Percentiles rank a stretch among this genome's conserved stretches.
Conservation (phyloP, 2,797 vertebrate species). For the Typhlichthys subterraneus region DNA sequence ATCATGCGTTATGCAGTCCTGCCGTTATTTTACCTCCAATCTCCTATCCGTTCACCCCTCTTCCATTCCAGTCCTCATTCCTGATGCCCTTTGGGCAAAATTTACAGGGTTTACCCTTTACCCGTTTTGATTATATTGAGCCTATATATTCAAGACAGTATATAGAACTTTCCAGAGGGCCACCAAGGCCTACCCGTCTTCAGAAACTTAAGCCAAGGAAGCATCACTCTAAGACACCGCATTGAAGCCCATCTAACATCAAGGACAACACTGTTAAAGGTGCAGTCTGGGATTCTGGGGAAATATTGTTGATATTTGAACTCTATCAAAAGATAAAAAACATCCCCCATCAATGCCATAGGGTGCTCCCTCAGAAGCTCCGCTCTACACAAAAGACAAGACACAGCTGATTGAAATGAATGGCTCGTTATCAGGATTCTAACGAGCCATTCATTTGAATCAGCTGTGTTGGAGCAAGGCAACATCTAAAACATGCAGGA, state of each 20-base stretch:
- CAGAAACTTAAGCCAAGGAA: conserved; percentile 39
- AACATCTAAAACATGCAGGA: too few relatives aligned
- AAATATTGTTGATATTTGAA: too few relatives aligned
- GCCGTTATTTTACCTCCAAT: conserved; percentile 35
- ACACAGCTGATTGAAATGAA: too few relatives aligned
- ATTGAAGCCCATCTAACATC: conserved; percentile 12
- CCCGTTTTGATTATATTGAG: conserved; percentile 1
- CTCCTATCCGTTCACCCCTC: conserved; percentile 21
- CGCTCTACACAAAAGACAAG: too few relatives aligned
- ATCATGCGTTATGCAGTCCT: conserved; percentile 27
- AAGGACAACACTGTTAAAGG: too few relatives aligned
- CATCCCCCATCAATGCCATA: too few relatives aligned
- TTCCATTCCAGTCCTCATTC: conserved; percentile 14
- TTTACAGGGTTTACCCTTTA: conserved; percentile 7
- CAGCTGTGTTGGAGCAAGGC: too few relatives aligned
- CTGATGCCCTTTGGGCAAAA: conserved; percentile 27
- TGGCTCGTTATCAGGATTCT: too few relatives aligned
- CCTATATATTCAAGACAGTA: background rate
- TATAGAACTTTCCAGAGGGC: conserved; percentile 27
- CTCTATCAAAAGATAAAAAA: too few relatives aligned
- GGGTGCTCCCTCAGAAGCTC: too few relatives aligned
- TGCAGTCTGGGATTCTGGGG: too few relatives aligned
- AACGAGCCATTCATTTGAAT: too few relatives aligned
- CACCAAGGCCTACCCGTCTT: conserved; percentile 25
- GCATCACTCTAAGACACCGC: conserved; percentile 27